phyloP scores from a whole-genome alignment of 1,140 invertebrate species.

The Orchesella cincta region DNA sequence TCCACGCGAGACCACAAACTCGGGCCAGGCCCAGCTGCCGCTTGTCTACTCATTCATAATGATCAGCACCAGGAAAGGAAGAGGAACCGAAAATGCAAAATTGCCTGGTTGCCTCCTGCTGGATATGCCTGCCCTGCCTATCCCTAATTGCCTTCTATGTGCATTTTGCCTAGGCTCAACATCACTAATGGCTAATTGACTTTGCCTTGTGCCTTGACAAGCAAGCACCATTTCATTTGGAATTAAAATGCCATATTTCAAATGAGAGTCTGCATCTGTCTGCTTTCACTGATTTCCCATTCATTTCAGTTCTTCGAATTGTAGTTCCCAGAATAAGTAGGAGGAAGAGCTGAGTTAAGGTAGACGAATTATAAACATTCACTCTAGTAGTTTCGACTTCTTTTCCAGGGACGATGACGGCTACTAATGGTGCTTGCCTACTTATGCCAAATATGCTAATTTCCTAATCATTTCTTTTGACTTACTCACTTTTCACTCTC shows the following conservation, averaged over 20 bases:
- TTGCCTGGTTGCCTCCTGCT: neutral
- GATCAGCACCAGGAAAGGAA: neutral
- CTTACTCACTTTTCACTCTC: too few relatives aligned
- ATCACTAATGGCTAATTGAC: conserved; percentile 8
- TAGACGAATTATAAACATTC: too few relatives aligned
- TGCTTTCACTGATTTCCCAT: conserved; percentile 7
- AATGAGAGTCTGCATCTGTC: neutral
- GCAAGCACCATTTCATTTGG: neutral
- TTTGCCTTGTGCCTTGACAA: neutral
- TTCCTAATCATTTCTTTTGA: too few relatives aligned
- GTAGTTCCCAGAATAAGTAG: too few relatives aligned
- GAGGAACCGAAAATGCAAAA: neutral
- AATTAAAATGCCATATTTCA: conserved; percentile 8
- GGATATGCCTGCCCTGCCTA: neutral
- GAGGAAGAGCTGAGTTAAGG: too few relatives aligned
- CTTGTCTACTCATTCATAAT: conserved; percentile 4
- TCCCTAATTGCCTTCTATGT: neutral
- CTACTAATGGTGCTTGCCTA: too few relatives aligned
- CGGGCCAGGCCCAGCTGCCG: too few relatives aligned
- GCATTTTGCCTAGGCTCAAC: neutral
- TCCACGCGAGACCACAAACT: too few relatives aligned
- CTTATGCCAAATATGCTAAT: too few relatives aligned
- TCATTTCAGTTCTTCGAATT: too few relatives aligned
- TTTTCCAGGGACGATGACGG: too few relatives aligned
- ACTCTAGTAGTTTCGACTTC: too few relatives aligned